phyloP scores from a whole-genome alignment of 2,797 vertebrate species.

The Picus viridis region DNA sequence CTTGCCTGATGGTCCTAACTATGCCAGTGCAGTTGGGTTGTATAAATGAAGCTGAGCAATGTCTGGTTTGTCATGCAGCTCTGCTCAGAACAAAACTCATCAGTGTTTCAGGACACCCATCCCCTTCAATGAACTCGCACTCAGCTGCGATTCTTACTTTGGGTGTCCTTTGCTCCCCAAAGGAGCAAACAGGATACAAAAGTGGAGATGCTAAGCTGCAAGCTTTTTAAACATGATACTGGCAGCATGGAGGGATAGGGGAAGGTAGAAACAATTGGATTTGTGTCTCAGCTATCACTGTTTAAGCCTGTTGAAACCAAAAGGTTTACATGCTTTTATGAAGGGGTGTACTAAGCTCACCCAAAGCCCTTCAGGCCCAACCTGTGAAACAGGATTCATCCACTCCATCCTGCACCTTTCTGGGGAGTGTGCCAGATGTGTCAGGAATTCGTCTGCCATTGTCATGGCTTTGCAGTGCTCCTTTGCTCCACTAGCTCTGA shows the following conservation, averaged over 20 bases:
- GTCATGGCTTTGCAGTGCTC: not conserved
- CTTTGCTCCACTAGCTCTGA: not conserved
- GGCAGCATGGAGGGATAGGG: not conserved
- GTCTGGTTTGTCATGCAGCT: not conserved
- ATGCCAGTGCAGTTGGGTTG: accelerated
- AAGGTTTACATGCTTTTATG: not conserved
- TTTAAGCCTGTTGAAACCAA: not conserved
- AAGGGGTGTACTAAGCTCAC: not conserved
- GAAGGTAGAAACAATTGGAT: not conserved
- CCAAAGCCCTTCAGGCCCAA: not conserved
- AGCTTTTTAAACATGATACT: not conserved
- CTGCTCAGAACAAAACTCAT: not conserved
- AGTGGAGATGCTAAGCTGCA: not conserved
- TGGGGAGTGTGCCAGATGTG: accelerated
- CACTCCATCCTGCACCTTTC: not conserved
- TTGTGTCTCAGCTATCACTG: not conserved
- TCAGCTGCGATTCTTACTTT: not conserved
- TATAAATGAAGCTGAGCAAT: not conserved
- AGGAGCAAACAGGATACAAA: not conserved
- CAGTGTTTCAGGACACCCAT: not conserved
- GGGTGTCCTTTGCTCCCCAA: not conserved
- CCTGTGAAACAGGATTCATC: not conserved
- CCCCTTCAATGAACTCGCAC: not conserved
- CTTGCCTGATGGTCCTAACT: not conserved
- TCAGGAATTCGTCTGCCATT: not conserved